Percentiles rank a stretch among this genome's conserved stretches.
Conservation (phyloP, 2,113 vertebrate species). For the Pycnonotus jocosus region DNA sequence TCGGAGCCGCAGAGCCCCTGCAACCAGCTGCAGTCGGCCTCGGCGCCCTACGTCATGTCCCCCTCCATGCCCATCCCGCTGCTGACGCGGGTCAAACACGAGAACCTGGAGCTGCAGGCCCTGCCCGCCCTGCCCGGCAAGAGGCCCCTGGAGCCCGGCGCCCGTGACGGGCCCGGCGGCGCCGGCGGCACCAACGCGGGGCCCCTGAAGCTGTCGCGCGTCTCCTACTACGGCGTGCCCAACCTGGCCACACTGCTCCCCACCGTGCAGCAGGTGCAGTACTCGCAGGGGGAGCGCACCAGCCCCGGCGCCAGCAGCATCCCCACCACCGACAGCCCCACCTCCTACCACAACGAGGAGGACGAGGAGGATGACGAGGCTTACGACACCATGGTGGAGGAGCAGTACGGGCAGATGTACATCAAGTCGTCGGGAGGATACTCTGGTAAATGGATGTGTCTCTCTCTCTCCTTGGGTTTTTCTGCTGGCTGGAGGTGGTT, state of each 20-base stretch:
- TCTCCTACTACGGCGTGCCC: constrained; percentile 81
- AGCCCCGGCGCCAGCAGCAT: constrained; percentile 93
- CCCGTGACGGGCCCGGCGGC: constrained; percentile 59
- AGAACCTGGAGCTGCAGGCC: constrained; percentile 78
- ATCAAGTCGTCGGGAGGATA: constrained; percentile 85
- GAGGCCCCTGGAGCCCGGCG: constrained; percentile 52
- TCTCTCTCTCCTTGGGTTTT: neutral
- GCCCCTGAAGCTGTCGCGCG: constrained; percentile 77
- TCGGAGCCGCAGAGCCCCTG: constrained; percentile 94
- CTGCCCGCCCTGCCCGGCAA: constrained; percentile 65
- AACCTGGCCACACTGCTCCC: constrained; percentile 75
- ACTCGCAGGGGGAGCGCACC: constrained; percentile 76
- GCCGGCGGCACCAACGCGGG: neutral
- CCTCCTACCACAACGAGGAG: constrained; percentile 96
- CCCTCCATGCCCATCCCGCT: constrained; percentile 80
- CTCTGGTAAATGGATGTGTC: constrained; percentile 72
- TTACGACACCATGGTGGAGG: constrained; percentile 89
- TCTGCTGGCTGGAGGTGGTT: neutral
- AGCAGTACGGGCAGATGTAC: constrained; percentile 89
- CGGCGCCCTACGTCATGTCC: constrained; percentile 80
- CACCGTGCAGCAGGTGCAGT: constrained; percentile 72
- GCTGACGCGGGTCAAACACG: constrained; percentile 87
- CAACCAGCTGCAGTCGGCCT: constrained; percentile 75
- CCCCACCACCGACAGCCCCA: constrained; percentile 95
- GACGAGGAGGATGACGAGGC: constrained; percentile 95